Evolutionary conservation across 2,113 vertebrate genomes (phyloP), one percentile per base, ranked within the genome.

Genomic region (Thunnus maccoyii): DNA sequence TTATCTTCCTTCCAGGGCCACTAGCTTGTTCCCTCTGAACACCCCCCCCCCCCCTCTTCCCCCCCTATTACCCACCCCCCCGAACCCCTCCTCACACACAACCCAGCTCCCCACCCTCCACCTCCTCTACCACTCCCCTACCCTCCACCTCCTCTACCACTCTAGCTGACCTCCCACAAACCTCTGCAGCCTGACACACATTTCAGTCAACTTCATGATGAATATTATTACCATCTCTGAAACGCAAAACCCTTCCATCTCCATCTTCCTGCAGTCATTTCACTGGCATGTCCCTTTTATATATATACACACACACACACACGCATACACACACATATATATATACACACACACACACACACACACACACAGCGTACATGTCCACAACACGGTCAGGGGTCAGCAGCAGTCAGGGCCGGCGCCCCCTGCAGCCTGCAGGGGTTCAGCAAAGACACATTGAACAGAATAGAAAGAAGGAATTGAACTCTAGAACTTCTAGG

Each of bases 101-200:
- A 5, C 14, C 11, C 41, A 54, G 6, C 22, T 11, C 64, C 57
- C 79, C 20, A 22, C 27, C 27, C 2, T 4, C 27, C 27, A 3
- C 7, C 48, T 14, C 51, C 41, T 18, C 11, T 51, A 44, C 48
- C 32, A 64, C 44, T 47, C 20, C 36, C 8, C 22, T 22, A 2
- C 70, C 78, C 47, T 18, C 74, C 55, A 36, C 22, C 66, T 60
- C 25, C 58, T 41, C 50, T 20, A 63, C 67, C 62, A 32, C 78
- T 74, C 78, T 14, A 32, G 36, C 72, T 85, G 71, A 87, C 58
- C 82, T 76, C 52, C 68, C 73, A 68, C 80, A 56, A 80, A 52
- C 72, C 68, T 69, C 63, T 72, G 51, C 73, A 54, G 55, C 76
- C 66, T 66, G 69, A 76, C 78, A 80, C 68, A 76, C 79, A 85